Evolutionary conservation across 2,113 vertebrate genomes (phyloP), one percentile per base, ranked within the genome.

Genomic region (Echinops telfairi): DNA sequence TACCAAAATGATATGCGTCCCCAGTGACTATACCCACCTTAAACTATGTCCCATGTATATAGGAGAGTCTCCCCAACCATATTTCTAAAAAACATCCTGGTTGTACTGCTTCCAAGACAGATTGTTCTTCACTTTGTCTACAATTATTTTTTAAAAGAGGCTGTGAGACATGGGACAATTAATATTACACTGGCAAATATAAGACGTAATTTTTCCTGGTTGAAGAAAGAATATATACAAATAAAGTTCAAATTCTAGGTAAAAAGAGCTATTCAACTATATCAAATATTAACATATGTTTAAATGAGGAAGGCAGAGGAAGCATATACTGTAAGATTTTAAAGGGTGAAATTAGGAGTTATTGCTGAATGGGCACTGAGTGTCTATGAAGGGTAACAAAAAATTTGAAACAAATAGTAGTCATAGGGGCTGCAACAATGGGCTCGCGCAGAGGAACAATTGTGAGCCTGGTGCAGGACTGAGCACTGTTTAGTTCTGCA

Each of bases 281-380:
- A 89, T 75, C 29, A 84, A 60, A 38, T 62, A 90, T 12, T 1
- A 66, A 81, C 33, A 2, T 68, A 78, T 79, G 19, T 83, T 43
- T 89, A 85, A 83, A 47, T 76, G 29, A 91, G 11, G 14, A 91
- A 89, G 19, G 20, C 40, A 81, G 20, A 83, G 16, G 58, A 90
- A 87, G 23, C 19, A 29, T 36, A 22, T 57, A 81, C 73, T 16
- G 90, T 27, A 84, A 62, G 20, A 86, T 77, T 87, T 86, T 53
- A 85, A 83, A 66, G 14, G 82, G 36, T 2, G 4, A 89, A 16
- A 68, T 29, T 31, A 29, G 16, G 7, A 73, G 14, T 73, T 33
- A 22, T 71, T 33, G 3, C 8, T 73, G 20, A 73, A 73, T 7
- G 7, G 33, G 33, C 19, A 36, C n/a, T 73, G 71, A 73, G 33